Evolutionary conservation across 2,888 invertebrate species (phyloP), one percentile per base, ranked within the genome.

Genomic region (Dusona sp.): DNA sequence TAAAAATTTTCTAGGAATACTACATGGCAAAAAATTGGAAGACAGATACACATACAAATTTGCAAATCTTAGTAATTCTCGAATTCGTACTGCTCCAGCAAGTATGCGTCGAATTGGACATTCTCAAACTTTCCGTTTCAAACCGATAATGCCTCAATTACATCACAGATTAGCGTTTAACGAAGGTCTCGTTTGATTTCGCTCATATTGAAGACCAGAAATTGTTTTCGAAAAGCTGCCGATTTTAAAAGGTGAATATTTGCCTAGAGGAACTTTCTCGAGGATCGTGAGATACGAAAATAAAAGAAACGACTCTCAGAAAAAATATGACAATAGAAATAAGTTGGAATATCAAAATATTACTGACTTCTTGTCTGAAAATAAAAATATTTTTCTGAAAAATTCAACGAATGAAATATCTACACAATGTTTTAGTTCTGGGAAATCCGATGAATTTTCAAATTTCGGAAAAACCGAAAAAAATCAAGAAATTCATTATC

Each of bases 121-220:
- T 2, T 64, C 75, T 1, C 70, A 57, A n/a, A 57, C 75, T 16
- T 85, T 72, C 51, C 64, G 67, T n/a, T 83, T 83, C 54, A 83
- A 68, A 16, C 83, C 83, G 9, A 45, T 83, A 25, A 83, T 83
- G 25, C 79, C 65, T 25, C 85, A 79, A 51, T 45, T 85, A 13
- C 79, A 79, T 45, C 79, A 75, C 36, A 75, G 70, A 72, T 74
- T 85, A 0, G 51, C 79, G 11, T 83, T 83, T 51, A 64, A 74
- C 25, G 79, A 74, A 16, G 70, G 54, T 19, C 75, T 79, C n/a
- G 25, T 2, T 4, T 51, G 45, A 70, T 75, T 65, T 22, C 48
- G 19, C 2, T 0, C 25, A 6, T n/a, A 11, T 45, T 29, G 22
- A 13, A 51, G 42, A 22, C 42, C 65, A 0, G 74, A 75, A 4